Conservation (phyloP, 1,140 invertebrate genomes). For the Papilio aristodemus region DNA sequence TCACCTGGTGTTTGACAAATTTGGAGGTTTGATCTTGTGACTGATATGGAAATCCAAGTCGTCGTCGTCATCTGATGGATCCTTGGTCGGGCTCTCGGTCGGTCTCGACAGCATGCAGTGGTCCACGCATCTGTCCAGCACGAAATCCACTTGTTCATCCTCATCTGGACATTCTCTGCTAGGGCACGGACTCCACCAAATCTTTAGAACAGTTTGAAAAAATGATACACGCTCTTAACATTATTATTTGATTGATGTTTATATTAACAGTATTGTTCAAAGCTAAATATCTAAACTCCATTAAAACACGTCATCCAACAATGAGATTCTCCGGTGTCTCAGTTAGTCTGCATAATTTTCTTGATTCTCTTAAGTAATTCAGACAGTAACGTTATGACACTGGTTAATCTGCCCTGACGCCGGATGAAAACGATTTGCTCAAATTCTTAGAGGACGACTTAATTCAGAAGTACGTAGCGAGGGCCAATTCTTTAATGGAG, state of each 20-base stretch:
- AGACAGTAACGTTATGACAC: conserved; percentile 71
- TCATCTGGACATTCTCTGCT: conserved; percentile 87
- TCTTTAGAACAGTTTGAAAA: conserved; percentile 62
- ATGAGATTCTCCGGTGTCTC: conserved; percentile 25
- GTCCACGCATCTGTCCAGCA: conserved; percentile 85
- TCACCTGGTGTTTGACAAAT: conserved; percentile 62
- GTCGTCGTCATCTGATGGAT: conserved; percentile 75
- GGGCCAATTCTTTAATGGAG: conserved; percentile 47
- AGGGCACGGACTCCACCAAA: conserved; percentile 89
- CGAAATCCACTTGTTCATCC: conserved; percentile 84
- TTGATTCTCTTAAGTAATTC: conserved; percentile 69
- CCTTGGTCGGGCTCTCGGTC: conserved; percentile 58
- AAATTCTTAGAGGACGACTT: conserved; percentile 77
- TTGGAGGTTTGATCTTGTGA: conserved; percentile 75
- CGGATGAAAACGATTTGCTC: conserved; percentile 80
- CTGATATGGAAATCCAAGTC: conserved; percentile 78
- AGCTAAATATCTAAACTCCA: background rate
- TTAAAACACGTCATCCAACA: background rate
- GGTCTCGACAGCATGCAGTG: conserved; percentile 82
- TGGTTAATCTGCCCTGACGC: conserved; percentile 73
- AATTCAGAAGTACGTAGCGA: conserved; percentile 59
- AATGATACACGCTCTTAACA: background rate
- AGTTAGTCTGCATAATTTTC: conserved; percentile 58
- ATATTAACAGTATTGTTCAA: background rate
- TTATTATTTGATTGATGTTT: background rate